These are phyloP conservation scores for Trichacis sp. DNA, from an alignment of 2,888 invertebrate species.

Conservation along the genomic window DNA sequence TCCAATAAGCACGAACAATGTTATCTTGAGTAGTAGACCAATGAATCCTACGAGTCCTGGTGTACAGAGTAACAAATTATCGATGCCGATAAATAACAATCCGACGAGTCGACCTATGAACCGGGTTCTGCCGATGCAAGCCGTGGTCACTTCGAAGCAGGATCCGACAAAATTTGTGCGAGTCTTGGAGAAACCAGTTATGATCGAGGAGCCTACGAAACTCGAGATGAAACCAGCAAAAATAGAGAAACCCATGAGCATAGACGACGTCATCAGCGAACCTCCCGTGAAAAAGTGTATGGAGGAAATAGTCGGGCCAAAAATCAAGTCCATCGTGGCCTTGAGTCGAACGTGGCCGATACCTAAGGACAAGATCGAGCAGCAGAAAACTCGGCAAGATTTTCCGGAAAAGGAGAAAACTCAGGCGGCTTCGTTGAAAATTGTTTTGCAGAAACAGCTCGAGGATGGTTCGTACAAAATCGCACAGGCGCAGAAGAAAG, in stretches of 20 bases:
- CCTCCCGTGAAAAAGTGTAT: conserved; percentile 9
- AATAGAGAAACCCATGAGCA: conserved; percentile 24
- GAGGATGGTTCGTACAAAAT: conserved; percentile 71
- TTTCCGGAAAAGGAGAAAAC: conserved; percentile 44
- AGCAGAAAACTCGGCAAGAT: conserved; percentile 51
- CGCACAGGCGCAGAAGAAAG: conserved; percentile 53
- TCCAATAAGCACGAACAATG: conserved; percentile 43
- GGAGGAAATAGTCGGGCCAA: conserved; percentile 20
- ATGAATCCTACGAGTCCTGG: conserved; percentile 67
- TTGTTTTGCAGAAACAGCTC: conserved; percentile 70
- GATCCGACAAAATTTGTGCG: conserved; percentile 56
- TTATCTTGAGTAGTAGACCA: conserved; percentile 47
- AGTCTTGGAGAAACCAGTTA: conserved; percentile 46
- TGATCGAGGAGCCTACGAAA: conserved; percentile 59
- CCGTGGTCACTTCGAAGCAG: conserved; percentile 74
- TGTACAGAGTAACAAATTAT: conserved; percentile 66
- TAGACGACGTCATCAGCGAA: conserved; percentile 20
- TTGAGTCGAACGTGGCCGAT: background rate
- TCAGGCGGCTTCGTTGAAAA: conserved; percentile 65
- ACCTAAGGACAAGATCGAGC: conserved; percentile 28
- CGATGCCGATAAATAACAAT: conserved; percentile 54
- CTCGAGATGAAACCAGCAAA: conserved; percentile 55
- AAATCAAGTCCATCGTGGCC: background rate
- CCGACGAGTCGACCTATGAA: conserved; percentile 78
- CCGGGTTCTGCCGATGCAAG: conserved; percentile 82